Evolutionary conservation across 2,113 vertebrate species (phyloP).

Genomic region (Irena cyanogastra): DNA sequence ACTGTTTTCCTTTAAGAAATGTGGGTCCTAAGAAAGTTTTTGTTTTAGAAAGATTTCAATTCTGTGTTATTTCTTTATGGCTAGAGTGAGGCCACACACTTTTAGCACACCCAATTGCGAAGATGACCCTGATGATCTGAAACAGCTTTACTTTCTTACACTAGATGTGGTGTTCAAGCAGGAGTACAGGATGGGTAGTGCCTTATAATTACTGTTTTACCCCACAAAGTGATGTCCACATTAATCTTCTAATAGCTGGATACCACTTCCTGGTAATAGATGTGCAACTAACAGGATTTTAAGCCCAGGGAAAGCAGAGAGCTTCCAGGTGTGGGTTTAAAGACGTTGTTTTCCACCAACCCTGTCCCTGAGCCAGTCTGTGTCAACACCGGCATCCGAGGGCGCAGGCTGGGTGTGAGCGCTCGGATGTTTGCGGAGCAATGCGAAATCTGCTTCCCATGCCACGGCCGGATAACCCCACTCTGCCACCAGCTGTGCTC

Average conservation of each 20-base stretch:
- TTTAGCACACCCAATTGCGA: background rate
- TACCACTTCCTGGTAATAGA: background rate
- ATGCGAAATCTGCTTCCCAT: accelerated
- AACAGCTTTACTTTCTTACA: background rate
- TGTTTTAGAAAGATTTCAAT: background rate
- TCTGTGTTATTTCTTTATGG: background rate
- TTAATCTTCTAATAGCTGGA: background rate
- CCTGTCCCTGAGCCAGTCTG: accelerated
- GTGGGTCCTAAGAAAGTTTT: background rate
- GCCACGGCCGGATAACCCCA: background rate
- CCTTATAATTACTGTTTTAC: background rate
- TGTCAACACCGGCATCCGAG: background rate
- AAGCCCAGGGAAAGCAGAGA: background rate
- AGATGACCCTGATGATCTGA: background rate
- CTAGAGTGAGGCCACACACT: accelerated
- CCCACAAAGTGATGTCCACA: background rate
- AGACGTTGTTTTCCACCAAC: background rate
- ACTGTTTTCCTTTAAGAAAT: background rate
- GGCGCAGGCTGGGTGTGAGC: accelerated
- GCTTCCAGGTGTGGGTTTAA: background rate
- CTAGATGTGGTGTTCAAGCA: background rate
- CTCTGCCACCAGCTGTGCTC: background rate
- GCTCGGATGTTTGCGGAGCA: background rate
- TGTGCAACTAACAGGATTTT: background rate
- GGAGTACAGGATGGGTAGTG: background rate